A percentile compares a stretch with the other conserved stretches of the same genome.
These are phyloP conservation scores for Heteractis magnifica DNA, from an alignment of 92 coral and sea anemone genomes.

Conservation along the genomic window DNA sequence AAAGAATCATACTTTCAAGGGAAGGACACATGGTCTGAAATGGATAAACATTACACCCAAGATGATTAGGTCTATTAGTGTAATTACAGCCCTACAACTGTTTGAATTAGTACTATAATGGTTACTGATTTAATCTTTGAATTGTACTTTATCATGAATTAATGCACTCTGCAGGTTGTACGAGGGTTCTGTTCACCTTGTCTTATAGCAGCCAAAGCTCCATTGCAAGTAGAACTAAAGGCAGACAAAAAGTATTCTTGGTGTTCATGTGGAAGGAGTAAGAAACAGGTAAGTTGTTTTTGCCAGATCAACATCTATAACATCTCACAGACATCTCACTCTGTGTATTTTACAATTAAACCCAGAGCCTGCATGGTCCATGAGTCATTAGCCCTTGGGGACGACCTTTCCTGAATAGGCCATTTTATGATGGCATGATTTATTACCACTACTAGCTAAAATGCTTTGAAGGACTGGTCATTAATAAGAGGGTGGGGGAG, in stretches of 20 bases:
- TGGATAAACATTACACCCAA: too few relatives aligned
- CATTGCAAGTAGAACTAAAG: constrained; percentile 75
- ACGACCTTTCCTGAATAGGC: too few relatives aligned
- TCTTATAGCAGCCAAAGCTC: constrained; percentile 87
- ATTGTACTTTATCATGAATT: neutral
- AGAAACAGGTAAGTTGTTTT: constrained; percentile 67
- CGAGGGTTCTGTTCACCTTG: constrained; percentile 35
- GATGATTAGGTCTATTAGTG: too few relatives aligned
- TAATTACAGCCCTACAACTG: too few relatives aligned
- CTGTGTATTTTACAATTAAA: neutral
- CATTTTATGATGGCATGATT: too few relatives aligned
- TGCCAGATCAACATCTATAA: neutral
- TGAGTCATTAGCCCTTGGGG: too few relatives aligned
- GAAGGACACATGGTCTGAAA: too few relatives aligned
- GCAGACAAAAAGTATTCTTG: constrained; percentile 85
- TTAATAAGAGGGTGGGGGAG: too few relatives aligned
- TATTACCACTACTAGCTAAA: too few relatives aligned
- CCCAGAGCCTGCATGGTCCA: neutral
- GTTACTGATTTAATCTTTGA: neutral
- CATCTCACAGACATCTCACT: neutral
- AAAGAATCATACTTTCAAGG: too few relatives aligned
- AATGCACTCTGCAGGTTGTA: neutral
- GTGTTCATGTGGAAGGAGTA: constrained; percentile 93
- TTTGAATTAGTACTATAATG: too few relatives aligned
- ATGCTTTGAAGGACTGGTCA: too few relatives aligned